These are phyloP conservation scores for Heliconius charithonia DNA, from an alignment of 2,888 invertebrate genomes.

Conservation along the genomic window DNA sequence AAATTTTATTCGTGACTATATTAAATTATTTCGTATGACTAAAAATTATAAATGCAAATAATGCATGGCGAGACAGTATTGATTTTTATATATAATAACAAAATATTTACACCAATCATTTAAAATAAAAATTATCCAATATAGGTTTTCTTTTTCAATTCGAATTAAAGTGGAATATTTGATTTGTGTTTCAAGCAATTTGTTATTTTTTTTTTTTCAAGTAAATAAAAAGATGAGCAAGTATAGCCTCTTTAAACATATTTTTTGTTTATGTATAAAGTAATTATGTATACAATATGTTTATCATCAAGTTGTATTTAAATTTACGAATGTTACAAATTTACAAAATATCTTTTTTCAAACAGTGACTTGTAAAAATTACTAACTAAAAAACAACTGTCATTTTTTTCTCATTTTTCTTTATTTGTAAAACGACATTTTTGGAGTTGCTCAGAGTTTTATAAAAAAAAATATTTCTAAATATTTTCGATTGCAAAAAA, in stretches of 20 bases:
- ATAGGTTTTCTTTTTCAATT: no score
- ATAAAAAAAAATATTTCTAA: no score
- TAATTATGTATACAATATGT: no score
- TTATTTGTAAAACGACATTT: background rate
- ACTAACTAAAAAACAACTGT: no score
- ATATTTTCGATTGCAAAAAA: background rate
- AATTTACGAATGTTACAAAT: no score
- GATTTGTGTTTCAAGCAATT: no score
- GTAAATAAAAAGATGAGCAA: background rate
- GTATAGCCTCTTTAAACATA: background rate
- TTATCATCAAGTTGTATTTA: no score
- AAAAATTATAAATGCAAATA: conserved; percentile 39
- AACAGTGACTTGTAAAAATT: no score
- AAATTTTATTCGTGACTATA: conserved; percentile 14
- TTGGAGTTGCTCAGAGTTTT: background rate
- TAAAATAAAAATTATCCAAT: background rate
- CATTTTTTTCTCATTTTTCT: no score
- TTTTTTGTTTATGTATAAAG: background rate
- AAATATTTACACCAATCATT: background rate
- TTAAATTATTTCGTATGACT: conserved; percentile 20
- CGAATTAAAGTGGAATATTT: no score
- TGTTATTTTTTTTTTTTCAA: no score
- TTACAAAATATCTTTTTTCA: no score
- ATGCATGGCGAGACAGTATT: conserved; percentile 18
- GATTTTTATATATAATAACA: background rate